Base-by-base conservation (phyloP, 2,113 vertebrate species). In the Perca schrenkii region DNA sequence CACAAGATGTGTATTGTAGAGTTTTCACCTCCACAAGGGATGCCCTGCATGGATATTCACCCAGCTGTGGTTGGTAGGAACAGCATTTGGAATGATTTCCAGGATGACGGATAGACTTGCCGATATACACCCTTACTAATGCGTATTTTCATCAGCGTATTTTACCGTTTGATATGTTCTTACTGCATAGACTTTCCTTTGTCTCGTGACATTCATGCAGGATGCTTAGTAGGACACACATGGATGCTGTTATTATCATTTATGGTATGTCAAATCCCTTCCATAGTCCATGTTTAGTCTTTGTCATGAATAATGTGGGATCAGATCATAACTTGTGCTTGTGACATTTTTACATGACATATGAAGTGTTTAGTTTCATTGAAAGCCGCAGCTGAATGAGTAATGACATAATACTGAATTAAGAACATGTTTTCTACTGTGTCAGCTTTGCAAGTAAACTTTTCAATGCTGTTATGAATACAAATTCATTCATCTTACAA, bases 41-140 rank as follows among this genome's bases (percentile, higher is more conserved):
- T 74, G 50, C 15, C 53, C 28, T 77, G 61, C 49, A 68, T 81
- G 67, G 54, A 61, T 62, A 40, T 58, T 22, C 17, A 74, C 19
- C 34, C 57, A 31, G 7, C 58, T 73, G n/a, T 67, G 61, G 58
- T 63, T 74, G 72, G 77, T 67, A 68, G 67, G 79, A 77, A 16
- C 62, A 61, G 36, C 25, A 13, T 61, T 36, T 52, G 19, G 22
- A 19, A 17, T 53, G 47, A 25, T 53, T 19, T 74, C 6, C 1
- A 17, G 10, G 2, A 52, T 22, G 19, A 31, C 4, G 8, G n/a
- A 11, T 3, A 47, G 36, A 21, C 54, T 47, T 58, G 16, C 22
- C 50, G 19, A 11, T 67, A 31, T 11, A 31, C 8, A 36, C 43
- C 16, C 19, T 49, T 2, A 67, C 49, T 5, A 50, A 22, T 46